Percentiles rank a stretch among this genome's conserved stretches.
Conservation (phyloP, 2,113 vertebrate genomes). For the Penelope pileata region DNA sequence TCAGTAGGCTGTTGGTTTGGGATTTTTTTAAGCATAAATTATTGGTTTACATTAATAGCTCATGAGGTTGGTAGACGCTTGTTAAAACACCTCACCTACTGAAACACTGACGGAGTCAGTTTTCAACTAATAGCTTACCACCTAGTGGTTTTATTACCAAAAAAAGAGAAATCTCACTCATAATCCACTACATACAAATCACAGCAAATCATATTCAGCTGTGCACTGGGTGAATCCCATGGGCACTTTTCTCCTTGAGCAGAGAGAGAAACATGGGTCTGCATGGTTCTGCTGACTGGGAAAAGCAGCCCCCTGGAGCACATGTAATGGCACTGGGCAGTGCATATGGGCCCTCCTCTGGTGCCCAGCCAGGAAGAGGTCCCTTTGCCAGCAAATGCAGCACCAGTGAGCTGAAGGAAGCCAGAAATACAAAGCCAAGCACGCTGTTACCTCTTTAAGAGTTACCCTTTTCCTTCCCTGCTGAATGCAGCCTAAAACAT, state of each 20-base stretch:
- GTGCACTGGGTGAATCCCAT: not conserved
- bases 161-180: not conserved
- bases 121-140: conserved; percentile 34
- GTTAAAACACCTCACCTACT: conserved; percentile 24
- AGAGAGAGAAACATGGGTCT: not conserved
- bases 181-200: not conserved
- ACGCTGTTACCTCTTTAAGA: not conserved
- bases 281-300: not conserved
- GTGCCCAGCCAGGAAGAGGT: not conserved
- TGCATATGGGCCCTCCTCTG: not conserved
- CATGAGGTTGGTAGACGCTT: not conserved
- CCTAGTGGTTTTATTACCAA: conserved; percentile 13
- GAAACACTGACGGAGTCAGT: conserved; percentile 31
- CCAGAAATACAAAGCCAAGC: not conserved
- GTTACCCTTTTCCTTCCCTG: not conserved
- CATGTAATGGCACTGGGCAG: not conserved
- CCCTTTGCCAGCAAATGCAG: not conserved
- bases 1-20: not conserved
- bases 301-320: not conserved
- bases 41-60: conserved; percentile 11
- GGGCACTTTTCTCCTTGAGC: not conserved
- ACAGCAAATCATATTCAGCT: conserved; percentile 30
- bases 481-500: not conserved
- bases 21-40: not conserved
- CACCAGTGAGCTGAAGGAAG: not conserved